These are phyloP conservation scores for Micropterix aruncella DNA, from an alignment of 2,888 invertebrate species.

Conservation along the genomic window DNA sequence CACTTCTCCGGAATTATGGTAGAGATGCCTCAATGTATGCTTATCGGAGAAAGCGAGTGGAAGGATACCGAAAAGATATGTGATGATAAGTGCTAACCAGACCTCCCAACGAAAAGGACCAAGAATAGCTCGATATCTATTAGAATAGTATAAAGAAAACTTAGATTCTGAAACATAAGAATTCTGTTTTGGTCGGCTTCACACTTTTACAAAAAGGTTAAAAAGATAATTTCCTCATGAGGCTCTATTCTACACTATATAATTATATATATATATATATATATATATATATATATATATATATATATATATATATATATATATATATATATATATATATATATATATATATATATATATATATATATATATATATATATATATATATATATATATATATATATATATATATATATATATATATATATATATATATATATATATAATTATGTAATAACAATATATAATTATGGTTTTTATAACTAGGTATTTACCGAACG, in stretches of 20 bases:
- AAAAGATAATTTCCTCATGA: no score
- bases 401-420: no score
- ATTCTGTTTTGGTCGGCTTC: no score
- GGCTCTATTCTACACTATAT: no score
- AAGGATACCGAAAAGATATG: constrained; percentile 59
- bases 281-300: neutral
- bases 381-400: neutral
- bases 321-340: neutral
- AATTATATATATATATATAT: neutral
- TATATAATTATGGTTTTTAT: no score
- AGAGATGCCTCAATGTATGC: constrained; percentile 46
- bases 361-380: no score
- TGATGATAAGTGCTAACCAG: constrained; percentile 57
- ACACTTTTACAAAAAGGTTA: no score
- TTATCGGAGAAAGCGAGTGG: constrained; percentile 63
- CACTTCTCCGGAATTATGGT: constrained; percentile 55
- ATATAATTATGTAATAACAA: no score
- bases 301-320: neutral
- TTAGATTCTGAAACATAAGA: no score
- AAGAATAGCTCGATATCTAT: constrained; percentile 66
- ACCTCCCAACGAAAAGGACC: constrained; percentile 75
- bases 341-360: neutral
- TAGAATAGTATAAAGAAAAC: constrained; percentile 10
- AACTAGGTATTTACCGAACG: no score
- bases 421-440: no score